Base-by-base conservation (phyloP, 2,888 invertebrate species). In the Melinaea menophilus region DNA sequence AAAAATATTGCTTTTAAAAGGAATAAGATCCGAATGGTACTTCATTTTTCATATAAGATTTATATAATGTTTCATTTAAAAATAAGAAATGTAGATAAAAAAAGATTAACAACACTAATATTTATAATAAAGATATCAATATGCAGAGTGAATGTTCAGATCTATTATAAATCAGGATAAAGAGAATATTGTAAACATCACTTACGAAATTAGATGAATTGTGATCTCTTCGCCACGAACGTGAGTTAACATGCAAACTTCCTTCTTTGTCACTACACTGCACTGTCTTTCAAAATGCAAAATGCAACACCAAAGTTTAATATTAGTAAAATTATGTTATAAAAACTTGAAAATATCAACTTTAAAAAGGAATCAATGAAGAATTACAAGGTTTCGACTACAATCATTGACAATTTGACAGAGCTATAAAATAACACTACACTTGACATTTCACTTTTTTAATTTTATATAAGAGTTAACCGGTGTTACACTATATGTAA, bases 191-290 rank as follows among this genome's bases (percentile, higher is more conserved):
- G 51, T 22, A 64, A 65, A 64, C 45, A 65, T 62, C 68, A 72
- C 71, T 65, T 61, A 73, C 73, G 62, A 59, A 66, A 69, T 66
- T 62, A 61, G 65, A 67, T 61, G 64, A 70, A 73, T 71, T 37
- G 63, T 72, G 69, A 65, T 57, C 59, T 62, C 47, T 59, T 60
- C 55, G 55, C 54, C 64, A 62, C 65, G 62, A 41, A 63, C 33
- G 56, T 58, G 58, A 47, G 46, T 55, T 61, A 60, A 63, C 22
- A 48, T 58, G 55, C 61, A 64, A 59, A 22, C 34, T 11, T 41
- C 5, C 41, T 58, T 47, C 4, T 34, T 56, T 59, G 5, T 9
- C 58, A 66, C 63, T 56, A 55, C 65, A 65, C 67, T 54, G 33
- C 65, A 67, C 61, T 61, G 9, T 9, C 41, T 41, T 5, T 51